Evolutionary conservation across 2,888 invertebrate species (phyloP), one percentile per base, ranked within the genome.

Genomic region (Leptopterna dolabrata): DNA sequence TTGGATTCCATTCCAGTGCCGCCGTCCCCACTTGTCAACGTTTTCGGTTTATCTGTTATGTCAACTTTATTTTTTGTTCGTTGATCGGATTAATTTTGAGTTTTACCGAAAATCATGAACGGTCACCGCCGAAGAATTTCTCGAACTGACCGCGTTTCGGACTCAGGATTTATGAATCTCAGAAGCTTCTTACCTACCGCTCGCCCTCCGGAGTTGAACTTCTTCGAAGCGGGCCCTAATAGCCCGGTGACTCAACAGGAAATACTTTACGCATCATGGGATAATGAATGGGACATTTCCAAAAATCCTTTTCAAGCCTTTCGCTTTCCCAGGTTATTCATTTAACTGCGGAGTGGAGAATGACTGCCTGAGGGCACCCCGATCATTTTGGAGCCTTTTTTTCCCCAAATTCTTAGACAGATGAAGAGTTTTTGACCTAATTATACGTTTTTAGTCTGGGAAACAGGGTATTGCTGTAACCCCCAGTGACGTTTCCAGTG

Each of bases 321-420:
- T 36, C 36, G 36, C 73, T 73, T 73, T 73, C 73, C 73, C 73
- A 73, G 73, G 73, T 73, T 73, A 73, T 73, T 73, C 27, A 73
- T 73, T 73, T 41, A 19, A 63, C 63, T 24, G 63, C 63, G 63
- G 55, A 6, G 16, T n/a, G 16, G 55, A 9, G 2, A 19, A 19
- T 24, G 63, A 36, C 3, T 3, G 73, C 73, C 36, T 16, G 30
- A 41, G 73, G 73, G 73, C 13, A 29, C 71, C 71, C 36, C 29
- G 71, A 36, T 14, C 29, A 16, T 36, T 41, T 36, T 73, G 9
- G 29, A 13, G 16, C 36, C 6, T 9, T 63, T 9, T 0, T 73
- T 73, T 36, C 73, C 7, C 7, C 4, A 4, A 36, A 4, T 30
- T 73, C 9, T 36, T 73, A 6, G n/a, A 6, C 14, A 71, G 71